A percentile compares a stretch with the other conserved stretches of the same genome.
These are phyloP conservation scores for Drosophila koepferae DNA, from an alignment of 2,888 invertebrate genomes.

Conservation along the genomic window DNA sequence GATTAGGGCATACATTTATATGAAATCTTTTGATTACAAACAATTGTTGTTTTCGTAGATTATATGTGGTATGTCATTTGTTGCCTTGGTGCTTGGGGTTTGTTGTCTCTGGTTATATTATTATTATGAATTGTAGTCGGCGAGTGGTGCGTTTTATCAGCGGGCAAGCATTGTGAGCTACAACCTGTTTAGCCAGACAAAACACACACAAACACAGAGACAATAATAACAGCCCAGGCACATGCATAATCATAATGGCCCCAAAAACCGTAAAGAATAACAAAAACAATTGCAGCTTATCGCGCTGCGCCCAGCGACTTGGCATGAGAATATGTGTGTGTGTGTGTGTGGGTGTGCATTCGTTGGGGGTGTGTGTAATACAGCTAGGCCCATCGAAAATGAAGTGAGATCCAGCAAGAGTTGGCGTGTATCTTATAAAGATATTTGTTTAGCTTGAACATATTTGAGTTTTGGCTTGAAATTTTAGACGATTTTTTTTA, in stretches of 20 bases:
- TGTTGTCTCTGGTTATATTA: constrained; percentile 24
- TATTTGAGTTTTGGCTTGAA: too few species aligned
- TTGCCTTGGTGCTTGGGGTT: constrained; percentile 11
- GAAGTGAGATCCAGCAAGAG: not conserved
- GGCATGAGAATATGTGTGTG: not conserved
- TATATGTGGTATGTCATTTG: constrained; percentile 12
- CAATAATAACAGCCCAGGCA: constrained; percentile 22
- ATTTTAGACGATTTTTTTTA: too few species aligned
- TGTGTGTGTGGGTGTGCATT: not conserved
- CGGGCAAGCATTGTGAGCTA: constrained; percentile 15
- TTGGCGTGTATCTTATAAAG: not conserved
- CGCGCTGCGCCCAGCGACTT: constrained; percentile 31
- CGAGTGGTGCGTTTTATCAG: constrained; percentile 22
- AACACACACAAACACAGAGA: not conserved
- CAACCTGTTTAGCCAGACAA: constrained; percentile 24
- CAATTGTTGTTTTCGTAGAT: constrained; percentile 5
- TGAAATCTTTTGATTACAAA: not conserved
- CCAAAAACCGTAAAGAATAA: constrained; percentile 23
- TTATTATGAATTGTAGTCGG: constrained; percentile 22
- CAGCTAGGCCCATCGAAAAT: not conserved
- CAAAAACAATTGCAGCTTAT: constrained; percentile 48
- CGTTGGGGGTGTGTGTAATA: not conserved
- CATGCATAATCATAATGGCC: constrained; percentile 41
- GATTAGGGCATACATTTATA: not conserved
- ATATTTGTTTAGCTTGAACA: too few species aligned